Evolutionary conservation across 2,888 invertebrate species (phyloP).

Genomic region (Melanargia galathea): DNA sequence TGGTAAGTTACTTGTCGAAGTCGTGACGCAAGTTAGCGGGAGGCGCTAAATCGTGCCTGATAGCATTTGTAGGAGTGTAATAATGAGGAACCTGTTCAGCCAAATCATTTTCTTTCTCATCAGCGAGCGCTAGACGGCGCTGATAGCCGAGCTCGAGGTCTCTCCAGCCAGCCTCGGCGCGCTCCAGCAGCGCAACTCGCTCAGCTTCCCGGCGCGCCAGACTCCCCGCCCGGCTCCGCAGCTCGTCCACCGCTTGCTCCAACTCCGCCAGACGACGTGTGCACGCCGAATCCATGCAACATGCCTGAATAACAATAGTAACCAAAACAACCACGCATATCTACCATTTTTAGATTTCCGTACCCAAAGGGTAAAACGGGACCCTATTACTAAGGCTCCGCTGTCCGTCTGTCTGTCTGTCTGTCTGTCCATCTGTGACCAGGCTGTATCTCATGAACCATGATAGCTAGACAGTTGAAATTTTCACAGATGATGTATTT

Average conservation of each 20-base stretch:
- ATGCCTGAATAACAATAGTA: conserved; percentile 50
- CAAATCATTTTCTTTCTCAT: conserved; percentile 64
- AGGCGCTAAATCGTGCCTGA: no score
- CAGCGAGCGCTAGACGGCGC: conserved; percentile 53
- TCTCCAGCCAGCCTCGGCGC: conserved; percentile 70
- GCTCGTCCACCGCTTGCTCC: conserved; percentile 52
- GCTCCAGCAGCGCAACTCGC: conserved; percentile 62
- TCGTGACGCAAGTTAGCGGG: no score
- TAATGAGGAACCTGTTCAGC: conserved; percentile 52
- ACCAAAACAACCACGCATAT: neutral
- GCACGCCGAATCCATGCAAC: conserved; percentile 58
- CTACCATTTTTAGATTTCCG: neutral
- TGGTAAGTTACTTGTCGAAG: no score
- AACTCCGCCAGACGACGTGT: conserved; percentile 51
- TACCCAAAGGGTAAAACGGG: no score
- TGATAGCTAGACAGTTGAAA: no score
- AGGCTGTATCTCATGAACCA: no score
- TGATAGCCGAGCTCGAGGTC: conserved; percentile 68
- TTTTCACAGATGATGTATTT: no score
- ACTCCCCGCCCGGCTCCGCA: conserved; percentile 55
- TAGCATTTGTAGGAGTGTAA: no score
- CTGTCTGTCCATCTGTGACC: no score
- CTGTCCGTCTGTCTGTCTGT: no score
- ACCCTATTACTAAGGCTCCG: no score
- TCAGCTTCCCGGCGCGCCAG: conserved; percentile 64